Evolutionary conservation across 2,113 vertebrate genomes (phyloP), one percentile per base, ranked within the genome.

Genomic region (Protobothrops mucrosquamatus): DNA sequence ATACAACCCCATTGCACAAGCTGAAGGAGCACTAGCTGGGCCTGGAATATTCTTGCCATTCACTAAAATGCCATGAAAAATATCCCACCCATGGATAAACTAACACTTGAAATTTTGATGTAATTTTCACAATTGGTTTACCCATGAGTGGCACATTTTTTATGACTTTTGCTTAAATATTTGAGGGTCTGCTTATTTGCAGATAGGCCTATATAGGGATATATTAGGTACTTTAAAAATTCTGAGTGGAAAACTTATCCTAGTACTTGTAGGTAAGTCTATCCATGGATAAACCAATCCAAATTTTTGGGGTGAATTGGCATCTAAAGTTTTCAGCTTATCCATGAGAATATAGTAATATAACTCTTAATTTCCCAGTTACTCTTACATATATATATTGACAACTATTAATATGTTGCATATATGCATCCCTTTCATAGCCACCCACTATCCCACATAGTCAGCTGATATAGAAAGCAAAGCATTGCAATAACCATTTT

Each of bases 291-390:
- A 81, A 81, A 22, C n/a, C 34, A 39, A 81, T 8, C 74, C 34
- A 39, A 43, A 9, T 43, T 43, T 81, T 1, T 0, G 18, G 3
- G 7, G 18, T 81, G 34, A 81, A 81, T 81, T 81, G 74, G 74
- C 34, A 81, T 3, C 74, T 81, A 43, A 81, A 22, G 9, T 81
- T 81, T 43, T 81, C 74, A 81, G 18, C 34, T 81, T 81, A 4
- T 81, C 74, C 6, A 1, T 9, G 18, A 23, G 74, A 22, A 81
- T 81, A 81, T 81, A 5, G 9, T 85, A 87, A 22, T 54, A 23
- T 93, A 94, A 94, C 94, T 94, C 64, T 95, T 96, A 95, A 96
- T 96, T 95, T 85, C 18, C 54, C 18, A 51, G 43, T 69, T 92
- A 54, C n/a, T 14, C 23, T 69, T 54, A 34, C 18, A 54, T 85